Base-by-base conservation (phyloP, 2,113 vertebrate genomes). In the Nymphicus hollandicus region DNA sequence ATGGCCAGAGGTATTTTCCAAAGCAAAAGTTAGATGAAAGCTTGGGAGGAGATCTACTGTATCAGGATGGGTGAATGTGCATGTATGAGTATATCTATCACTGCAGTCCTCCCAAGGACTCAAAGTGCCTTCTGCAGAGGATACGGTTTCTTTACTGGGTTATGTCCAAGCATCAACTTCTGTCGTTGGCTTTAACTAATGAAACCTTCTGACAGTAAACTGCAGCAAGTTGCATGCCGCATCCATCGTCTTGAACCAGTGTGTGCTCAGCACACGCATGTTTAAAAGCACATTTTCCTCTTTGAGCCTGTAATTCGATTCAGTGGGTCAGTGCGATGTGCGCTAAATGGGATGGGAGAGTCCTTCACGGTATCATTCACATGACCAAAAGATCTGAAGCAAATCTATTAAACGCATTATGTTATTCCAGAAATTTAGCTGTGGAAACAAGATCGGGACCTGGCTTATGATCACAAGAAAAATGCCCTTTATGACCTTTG, bases 391-490 rank as follows among this genome's bases (percentile, higher is more conserved):
- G 95, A 92, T 92, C 95, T 97, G 95, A 95, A 94, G 92, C 83
- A 85, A 93, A 94, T 89, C 93, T 92, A 89, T 86, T 93, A 93
- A 95, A 95, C 70, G 76, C 89, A 79, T 81, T 60, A 74, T 97
- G 95, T 94, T 96, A 96, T 93, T 94, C 86, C 83, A 96, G 93
- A 76, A 84, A 96, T 94, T 86, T 86, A 90, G 79, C 88, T 92
- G 69, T 74, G 93, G 95, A 97, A 97, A 93, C 52, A 95, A 94
- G 95, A 96, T 95, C 93, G 79, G 92, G 95, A 96, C 69, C 94
- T 95, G 95, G 95, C 93, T 96, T 94, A 86, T 22, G 95, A 97
- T 97, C 95, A 96, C 86, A 95, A 93, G 90, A 70, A 90, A 90
- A 76, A 91, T 39, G 83, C 47, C 93, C 63, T 58, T 96, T 92